Evolutionary conservation across 2,888 invertebrate species (phyloP).

Genomic region (Allolobophora icterica): DNA sequence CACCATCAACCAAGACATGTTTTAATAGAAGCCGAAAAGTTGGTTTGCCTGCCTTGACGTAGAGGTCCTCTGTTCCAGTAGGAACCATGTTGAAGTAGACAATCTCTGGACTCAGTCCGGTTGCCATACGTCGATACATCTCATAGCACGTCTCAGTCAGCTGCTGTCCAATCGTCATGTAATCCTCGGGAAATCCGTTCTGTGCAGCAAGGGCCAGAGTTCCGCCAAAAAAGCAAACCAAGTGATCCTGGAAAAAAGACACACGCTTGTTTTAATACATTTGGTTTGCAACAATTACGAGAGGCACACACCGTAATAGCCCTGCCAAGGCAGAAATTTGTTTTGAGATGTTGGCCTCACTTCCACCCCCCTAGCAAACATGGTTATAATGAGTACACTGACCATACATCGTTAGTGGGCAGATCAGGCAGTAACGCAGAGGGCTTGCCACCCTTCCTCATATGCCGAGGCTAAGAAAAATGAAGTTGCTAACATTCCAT

Average conservation of each 20-base stretch:
- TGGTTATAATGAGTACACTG: too few relatives aligned
- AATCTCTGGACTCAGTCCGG: constrained; percentile 94
- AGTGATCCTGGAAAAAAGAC: constrained; percentile 76
- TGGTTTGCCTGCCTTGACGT: constrained; percentile 48
- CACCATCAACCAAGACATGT: neutral
- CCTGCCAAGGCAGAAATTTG: too few relatives aligned
- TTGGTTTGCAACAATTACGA: too few relatives aligned
- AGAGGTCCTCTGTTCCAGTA: constrained; percentile 51
- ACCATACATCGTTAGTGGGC: too few relatives aligned
- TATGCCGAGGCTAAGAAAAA: too few relatives aligned
- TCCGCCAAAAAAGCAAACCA: constrained; percentile 93
- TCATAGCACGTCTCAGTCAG: constrained; percentile 89
- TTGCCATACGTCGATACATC: constrained; percentile 91
- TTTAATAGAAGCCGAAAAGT: neutral
- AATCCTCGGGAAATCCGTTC: constrained; percentile 79
- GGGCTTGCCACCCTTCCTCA: too few relatives aligned
- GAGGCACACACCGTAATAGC: too few relatives aligned
- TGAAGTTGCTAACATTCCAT: too few relatives aligned
- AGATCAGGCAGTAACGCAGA: too few relatives aligned
- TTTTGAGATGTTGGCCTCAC: too few relatives aligned
- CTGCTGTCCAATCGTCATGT: constrained; percentile 85
- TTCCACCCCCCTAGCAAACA: too few relatives aligned
- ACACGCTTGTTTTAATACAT: neutral
- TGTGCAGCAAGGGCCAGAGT: constrained; percentile 87
- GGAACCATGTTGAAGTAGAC: constrained; percentile 89